Conservation (phyloP, 1,140 invertebrate species). For the Trachymyrmex cornetzi region DNA sequence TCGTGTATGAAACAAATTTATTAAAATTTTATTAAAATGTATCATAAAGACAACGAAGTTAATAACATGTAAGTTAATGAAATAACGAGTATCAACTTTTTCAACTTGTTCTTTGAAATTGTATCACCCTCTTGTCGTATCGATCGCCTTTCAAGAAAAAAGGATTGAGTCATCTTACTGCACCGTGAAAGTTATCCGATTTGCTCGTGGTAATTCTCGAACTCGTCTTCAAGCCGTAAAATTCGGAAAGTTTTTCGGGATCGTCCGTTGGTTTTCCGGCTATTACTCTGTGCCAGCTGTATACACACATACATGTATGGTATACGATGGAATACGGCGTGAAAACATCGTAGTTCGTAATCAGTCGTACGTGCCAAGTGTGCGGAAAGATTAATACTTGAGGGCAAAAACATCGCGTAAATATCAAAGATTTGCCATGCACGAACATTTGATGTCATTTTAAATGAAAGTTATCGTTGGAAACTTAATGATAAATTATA, state of each 20-base stretch:
- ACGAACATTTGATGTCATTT: slow-evolving; percentile 26
- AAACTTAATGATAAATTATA: background rate
- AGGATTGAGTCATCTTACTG: slow-evolving; percentile 41
- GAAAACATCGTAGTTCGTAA: slow-evolving; percentile 42
- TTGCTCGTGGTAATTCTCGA: slow-evolving; percentile 71
- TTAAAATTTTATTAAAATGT: background rate
- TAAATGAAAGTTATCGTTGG: background rate
- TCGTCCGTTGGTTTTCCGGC: slow-evolving; percentile 33
- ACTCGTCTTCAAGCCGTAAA: slow-evolving; percentile 69
- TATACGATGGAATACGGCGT: slow-evolving; percentile 1
- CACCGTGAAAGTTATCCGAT: slow-evolving; percentile 68
- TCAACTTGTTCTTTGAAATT: too few relatives aligned
- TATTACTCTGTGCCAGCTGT: slow-evolving; percentile 53
- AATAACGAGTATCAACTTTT: slow-evolving; percentile 17
- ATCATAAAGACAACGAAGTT: background rate
- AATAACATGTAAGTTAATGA: background rate
- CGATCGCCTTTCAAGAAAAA: slow-evolving; percentile 28
- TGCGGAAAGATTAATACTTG: slow-evolving; percentile 27
- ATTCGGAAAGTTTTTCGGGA: slow-evolving; percentile 64
- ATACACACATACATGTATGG: background rate
- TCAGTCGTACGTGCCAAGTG: slow-evolving; percentile 50
- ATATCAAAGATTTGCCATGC: slow-evolving; percentile 38
- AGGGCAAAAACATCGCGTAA: background rate
- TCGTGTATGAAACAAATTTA: background rate
- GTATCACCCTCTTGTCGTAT: slow-evolving; percentile 32